Conservation (phyloP, 2,113 vertebrate genomes). For the Gymnarchus niloticus region DNA sequence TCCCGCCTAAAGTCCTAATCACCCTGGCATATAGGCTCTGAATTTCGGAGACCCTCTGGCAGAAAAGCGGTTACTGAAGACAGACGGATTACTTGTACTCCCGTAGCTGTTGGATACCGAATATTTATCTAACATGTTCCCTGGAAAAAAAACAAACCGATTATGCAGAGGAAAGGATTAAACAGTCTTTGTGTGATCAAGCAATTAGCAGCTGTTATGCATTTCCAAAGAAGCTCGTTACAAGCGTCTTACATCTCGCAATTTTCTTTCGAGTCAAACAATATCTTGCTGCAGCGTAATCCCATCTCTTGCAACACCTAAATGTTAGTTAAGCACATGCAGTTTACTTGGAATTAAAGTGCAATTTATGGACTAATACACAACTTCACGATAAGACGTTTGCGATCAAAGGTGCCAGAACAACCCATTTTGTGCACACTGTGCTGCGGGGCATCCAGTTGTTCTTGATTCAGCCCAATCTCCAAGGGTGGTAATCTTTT, state of each 20-base stretch:
- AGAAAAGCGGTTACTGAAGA: background rate
- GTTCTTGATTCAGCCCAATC: background rate
- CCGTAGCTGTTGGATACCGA: background rate
- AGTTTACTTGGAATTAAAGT: background rate
- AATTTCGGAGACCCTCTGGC: background rate
- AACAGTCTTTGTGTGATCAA: background rate
- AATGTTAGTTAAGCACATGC: background rate
- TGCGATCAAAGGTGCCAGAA: background rate
- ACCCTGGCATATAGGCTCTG: background rate
- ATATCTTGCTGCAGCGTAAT: constrained; percentile 1
- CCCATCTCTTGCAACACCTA: background rate
- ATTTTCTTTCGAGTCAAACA: background rate
- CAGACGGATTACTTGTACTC: background rate
- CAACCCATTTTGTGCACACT: background rate
- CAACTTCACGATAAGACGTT: background rate
- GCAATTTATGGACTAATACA: background rate
- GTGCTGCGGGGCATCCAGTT: too few species aligned
- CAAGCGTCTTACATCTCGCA: constrained; percentile 4
- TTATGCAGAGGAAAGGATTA: background rate
- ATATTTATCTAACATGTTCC: background rate
- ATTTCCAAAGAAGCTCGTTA: constrained; percentile 10
- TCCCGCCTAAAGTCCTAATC: background rate
- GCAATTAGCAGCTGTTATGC: constrained; percentile 13
- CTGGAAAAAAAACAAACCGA: background rate
- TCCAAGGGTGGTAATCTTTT: background rate